Conservation (phyloP, 2,113 vertebrate species). For the Oryzias melastigma region DNA sequence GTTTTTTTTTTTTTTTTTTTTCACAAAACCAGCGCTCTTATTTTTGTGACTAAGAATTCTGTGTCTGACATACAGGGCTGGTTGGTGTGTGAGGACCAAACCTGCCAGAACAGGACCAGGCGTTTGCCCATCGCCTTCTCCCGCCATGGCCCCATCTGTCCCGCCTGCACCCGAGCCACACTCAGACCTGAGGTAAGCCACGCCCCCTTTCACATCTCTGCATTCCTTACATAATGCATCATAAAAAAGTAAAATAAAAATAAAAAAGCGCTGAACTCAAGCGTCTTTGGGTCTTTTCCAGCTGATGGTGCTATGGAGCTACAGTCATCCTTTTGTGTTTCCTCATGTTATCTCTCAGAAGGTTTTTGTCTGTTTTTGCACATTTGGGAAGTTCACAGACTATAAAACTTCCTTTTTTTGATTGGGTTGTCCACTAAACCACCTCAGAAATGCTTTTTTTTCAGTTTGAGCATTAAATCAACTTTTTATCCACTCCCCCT, state of each 20-base stretch:
- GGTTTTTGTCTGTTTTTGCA: background rate
- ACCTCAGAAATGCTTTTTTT: slow-evolving; percentile 60
- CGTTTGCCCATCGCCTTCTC: slow-evolving; percentile 88
- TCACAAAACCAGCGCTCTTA: too few relatives aligned
- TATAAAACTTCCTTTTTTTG: slow-evolving; percentile 11
- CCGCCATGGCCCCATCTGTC: slow-evolving; percentile 87
- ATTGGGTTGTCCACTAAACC: slow-evolving; percentile 69
- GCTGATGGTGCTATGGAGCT: slow-evolving; percentile 81
- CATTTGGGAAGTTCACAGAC: too few relatives aligned
- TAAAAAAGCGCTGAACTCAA: background rate
- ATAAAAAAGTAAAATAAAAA: background rate
- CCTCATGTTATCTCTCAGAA: slow-evolving; percentile 20
- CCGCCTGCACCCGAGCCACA: slow-evolving; percentile 84
- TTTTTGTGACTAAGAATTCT: background rate
- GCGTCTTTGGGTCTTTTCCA: slow-evolving; percentile 58
- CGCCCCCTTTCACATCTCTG: background rate
- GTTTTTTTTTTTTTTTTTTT: too few relatives aligned
- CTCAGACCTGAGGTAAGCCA: slow-evolving; percentile 86
- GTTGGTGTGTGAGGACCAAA: slow-evolving; percentile 93
- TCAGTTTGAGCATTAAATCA: background rate
- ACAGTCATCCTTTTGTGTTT: slow-evolving; percentile 17
- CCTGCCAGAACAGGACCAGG: slow-evolving; percentile 87
- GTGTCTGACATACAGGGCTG: slow-evolving; percentile 80
- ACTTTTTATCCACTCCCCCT: slow-evolving; percentile 5
- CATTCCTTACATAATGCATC: background rate